Base-by-base conservation (phyloP, 2,113 vertebrate genomes). In the Ictidomys tridecemlineatus region DNA sequence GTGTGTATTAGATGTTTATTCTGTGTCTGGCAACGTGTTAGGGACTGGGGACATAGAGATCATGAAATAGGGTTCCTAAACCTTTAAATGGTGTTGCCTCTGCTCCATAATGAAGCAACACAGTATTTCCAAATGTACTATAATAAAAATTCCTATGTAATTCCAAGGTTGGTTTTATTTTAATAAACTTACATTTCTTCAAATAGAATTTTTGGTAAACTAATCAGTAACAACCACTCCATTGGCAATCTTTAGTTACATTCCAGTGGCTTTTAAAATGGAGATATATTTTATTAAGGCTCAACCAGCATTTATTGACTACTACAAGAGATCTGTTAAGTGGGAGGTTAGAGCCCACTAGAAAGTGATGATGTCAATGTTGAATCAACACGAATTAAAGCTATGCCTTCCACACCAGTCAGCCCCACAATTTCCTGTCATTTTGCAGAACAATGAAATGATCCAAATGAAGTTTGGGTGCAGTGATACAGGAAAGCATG, bases 231-330 rank as follows among this genome's bases (percentile, higher is more conserved):
- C 26, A 92, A 86, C 74, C 1, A 11, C 45, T 78, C 30, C 2
- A 58, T 51, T 87, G 74, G 30, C 77, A 80, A 63, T 53, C n/a
- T 48, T 89, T 92, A 80, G 58, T 85, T 48, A 39, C 70, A 39
- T 95, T 87, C 6, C 67, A 63, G 67, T 83, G 61, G 13, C 39
- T 93, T 93, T 94, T 93, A 37, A 72, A 94, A 85, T 85, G 34
- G 65, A 42, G 0, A 8, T 18, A 17, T n/a, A 58, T 76, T 87
- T 91, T 79, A 32, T 70, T 95, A 87, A 88, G 20, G n/a, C 14
- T 42, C 28, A 63, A 3, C 67, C 32, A 45, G 10, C 26, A 82
- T 91, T 78, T 94, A 67, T 51, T 51, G 89, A 86, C 45, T 94
- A 63, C 37, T 89, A 42, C 45, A 45, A 76, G 22, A 22, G 13